A percentile compares a stretch with the other conserved stretches of the same genome.
Evolutionary conservation across 2,113 vertebrate species (phyloP).

Genomic region (Ammodytes marinus): DNA sequence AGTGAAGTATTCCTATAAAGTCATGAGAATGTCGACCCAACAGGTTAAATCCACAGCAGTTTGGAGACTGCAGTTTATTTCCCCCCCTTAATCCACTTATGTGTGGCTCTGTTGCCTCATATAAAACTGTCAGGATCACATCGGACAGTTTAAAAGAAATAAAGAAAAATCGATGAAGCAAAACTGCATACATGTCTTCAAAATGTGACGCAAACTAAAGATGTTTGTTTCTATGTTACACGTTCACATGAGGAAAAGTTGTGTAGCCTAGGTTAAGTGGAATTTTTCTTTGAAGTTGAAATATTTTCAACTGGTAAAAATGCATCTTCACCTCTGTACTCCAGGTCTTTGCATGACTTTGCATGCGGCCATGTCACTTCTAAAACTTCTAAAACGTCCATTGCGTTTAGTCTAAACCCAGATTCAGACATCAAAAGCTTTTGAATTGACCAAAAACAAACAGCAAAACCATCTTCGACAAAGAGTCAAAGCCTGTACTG

Average conservation of each 20-base stretch:
- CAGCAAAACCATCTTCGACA: neutral
- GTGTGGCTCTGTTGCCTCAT: too few relatives aligned
- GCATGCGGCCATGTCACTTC: neutral
- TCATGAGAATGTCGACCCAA: neutral
- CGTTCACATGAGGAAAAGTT: neutral
- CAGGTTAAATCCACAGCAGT: neutral
- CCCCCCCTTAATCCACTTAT: too few relatives aligned
- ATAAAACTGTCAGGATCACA: too few relatives aligned
- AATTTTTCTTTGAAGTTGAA: neutral
- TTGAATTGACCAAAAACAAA: neutral
- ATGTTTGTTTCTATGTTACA: too few relatives aligned
- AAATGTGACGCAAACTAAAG: too few relatives aligned
- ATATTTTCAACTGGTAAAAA: neutral
- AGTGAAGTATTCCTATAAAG: too few relatives aligned
- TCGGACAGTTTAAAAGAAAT: too few relatives aligned
- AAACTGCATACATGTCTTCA: too few relatives aligned
- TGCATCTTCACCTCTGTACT: neutral
- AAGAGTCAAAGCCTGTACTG: neutral
- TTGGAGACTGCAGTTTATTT: neutral
- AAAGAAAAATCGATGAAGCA: too few relatives aligned
- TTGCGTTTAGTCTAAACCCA: neutral
- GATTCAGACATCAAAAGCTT: neutral
- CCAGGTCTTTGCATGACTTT: neutral
- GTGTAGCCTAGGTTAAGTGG: neutral
- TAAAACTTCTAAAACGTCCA: neutral